Evolutionary conservation across 2,797 vertebrate genomes (phyloP).

Genomic region (Danio kyathit): DNA sequence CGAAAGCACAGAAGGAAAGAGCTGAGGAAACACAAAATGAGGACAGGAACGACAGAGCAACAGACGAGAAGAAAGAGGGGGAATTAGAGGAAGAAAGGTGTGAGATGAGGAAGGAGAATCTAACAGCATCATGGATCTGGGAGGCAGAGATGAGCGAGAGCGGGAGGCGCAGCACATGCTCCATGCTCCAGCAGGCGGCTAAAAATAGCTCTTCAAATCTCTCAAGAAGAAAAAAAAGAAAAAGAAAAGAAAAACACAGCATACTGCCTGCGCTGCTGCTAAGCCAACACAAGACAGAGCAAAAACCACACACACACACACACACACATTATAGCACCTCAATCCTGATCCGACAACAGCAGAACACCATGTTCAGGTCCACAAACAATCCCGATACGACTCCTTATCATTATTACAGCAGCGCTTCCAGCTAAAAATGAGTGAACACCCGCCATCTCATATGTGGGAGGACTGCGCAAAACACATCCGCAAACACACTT

Average conservation of each 20-base stretch:
- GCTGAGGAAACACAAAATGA: conserved; percentile 36
- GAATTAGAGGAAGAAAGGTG: conserved; percentile 41
- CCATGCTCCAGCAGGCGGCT: conserved; percentile 81
- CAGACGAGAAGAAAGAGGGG: conserved; percentile 47
- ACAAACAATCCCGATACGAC: conserved; percentile 36
- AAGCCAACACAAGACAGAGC: conserved; percentile 68
- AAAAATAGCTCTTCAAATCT: conserved; percentile 91
- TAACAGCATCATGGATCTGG: conserved; percentile 32
- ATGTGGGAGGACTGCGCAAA: conserved; percentile 55
- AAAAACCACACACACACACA: conserved; percentile 1
- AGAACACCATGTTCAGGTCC: neutral
- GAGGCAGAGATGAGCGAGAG: conserved; percentile 72
- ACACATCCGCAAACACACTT: conserved; percentile 39
- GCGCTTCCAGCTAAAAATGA: conserved; percentile 52
- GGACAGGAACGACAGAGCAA: conserved; percentile 9
- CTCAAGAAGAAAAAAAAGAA: conserved; percentile 69
- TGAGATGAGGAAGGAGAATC: conserved; percentile 47
- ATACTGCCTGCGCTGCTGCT: conserved; percentile 74
- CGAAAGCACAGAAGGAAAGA: conserved; percentile 32
- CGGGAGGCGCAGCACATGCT: conserved; percentile 81
- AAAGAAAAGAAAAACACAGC: conserved; percentile 64
- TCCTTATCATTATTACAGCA: conserved; percentile 49
- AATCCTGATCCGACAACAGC: neutral
- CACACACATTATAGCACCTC: neutral
- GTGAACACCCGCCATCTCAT: conserved; percentile 48